Percentiles rank a stretch among this genome's conserved stretches.
These are phyloP conservation scores for Drosophila varians DNA, from an alignment of 1,140 invertebrate genomes.

Conservation along the genomic window DNA sequence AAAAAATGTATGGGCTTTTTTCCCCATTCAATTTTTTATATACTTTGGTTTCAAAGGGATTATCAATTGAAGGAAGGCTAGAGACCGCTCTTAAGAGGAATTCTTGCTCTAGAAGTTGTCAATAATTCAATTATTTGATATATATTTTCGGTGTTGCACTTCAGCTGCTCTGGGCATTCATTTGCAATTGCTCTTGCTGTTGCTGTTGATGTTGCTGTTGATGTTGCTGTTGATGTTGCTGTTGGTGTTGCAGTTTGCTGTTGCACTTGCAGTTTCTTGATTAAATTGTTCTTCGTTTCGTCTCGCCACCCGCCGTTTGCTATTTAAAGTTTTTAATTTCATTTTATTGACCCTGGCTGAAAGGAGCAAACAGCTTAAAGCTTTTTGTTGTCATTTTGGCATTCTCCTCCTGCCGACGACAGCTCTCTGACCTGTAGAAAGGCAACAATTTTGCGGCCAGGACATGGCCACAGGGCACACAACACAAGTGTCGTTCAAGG, in stretches of 20 bases:
- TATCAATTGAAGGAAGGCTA: too few relatives aligned
- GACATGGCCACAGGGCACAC: slow-evolving; percentile 19
- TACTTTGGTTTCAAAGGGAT: too few relatives aligned
- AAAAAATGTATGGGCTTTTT: too few relatives aligned
- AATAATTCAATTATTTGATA: too few relatives aligned
- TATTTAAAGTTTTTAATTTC: slow-evolving; percentile 77
- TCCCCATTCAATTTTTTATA: slow-evolving; percentile 24
- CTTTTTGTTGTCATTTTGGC: slow-evolving; percentile 16
- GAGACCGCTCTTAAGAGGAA: too few relatives aligned
- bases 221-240: neutral
- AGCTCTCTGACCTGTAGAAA: slow-evolving; percentile 53
- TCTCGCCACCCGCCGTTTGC: slow-evolving; percentile 22
- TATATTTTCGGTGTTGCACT: neutral
- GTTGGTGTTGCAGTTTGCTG: neutral
- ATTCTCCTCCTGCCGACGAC: slow-evolving; percentile 23
- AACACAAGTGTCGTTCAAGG: slow-evolving; percentile 2
- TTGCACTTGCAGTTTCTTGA: slow-evolving; percentile 56
- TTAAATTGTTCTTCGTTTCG: slow-evolving; percentile 59
- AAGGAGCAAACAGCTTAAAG: slow-evolving; percentile 30
- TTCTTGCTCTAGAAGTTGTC: too few relatives aligned
- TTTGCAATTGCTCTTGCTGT: slow-evolving; percentile 73
- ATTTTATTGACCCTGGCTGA: slow-evolving; percentile 69
- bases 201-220: neutral
- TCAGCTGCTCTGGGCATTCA: slow-evolving; percentile 59
- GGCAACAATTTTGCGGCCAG: slow-evolving; percentile 40